phyloP scores from a whole-genome alignment of 2,113 vertebrate genomes.

The Arvicanthis niloticus region DNA sequence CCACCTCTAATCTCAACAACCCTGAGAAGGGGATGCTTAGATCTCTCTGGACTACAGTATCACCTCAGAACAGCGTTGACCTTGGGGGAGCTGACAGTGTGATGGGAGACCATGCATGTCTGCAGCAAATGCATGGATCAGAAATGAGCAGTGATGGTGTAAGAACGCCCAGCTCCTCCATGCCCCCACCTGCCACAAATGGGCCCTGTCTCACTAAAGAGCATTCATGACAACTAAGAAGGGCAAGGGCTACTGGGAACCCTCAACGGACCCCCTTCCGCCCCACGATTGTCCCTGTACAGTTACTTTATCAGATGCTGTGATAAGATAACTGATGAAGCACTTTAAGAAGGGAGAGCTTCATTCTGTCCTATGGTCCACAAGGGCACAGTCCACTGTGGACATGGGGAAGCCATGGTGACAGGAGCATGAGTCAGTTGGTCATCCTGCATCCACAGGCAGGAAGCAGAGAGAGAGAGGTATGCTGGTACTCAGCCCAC shows the following conservation, averaged over 20 bases:
- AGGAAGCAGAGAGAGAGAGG: background rate
- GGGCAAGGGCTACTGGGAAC: background rate
- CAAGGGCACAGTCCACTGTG: background rate
- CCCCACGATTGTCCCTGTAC: background rate
- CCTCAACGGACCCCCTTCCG: background rate
- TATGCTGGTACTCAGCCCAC: background rate
- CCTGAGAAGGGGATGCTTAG: background rate
- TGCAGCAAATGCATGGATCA: background rate
- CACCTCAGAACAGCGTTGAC: background rate
- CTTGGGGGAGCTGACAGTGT: background rate
- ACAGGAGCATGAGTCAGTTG: background rate
- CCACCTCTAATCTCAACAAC: too few relatives aligned
- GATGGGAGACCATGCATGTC: background rate
- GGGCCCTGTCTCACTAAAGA: too few relatives aligned
- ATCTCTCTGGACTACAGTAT: background rate
- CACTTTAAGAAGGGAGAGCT: background rate
- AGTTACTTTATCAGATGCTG: background rate
- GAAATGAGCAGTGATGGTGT: fast-evolving
- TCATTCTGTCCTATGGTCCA: background rate
- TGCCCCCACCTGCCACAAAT: background rate
- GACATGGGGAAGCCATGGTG: background rate
- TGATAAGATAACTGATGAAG: background rate
- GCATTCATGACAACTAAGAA: background rate
- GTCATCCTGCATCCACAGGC: background rate
- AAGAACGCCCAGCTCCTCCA: background rate